Base-by-base conservation (phyloP, 1,140 invertebrate species). In the Dreissena rostriformis region DNA sequence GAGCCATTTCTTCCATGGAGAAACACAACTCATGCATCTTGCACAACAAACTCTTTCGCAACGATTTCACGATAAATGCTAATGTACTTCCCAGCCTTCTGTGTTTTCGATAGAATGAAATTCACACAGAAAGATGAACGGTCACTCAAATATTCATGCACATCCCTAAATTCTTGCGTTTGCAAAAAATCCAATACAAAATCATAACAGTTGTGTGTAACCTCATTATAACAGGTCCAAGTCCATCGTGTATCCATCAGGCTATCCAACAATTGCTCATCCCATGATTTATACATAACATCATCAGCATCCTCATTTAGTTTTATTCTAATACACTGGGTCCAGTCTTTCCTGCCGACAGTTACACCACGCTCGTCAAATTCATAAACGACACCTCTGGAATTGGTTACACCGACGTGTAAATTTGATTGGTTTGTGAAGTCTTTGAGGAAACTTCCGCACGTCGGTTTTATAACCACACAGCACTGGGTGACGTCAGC, bases 391-490 rank as follows among this genome's bases (percentile, higher is more conserved):
- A n/a, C 22, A 53, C 80, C 80, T n/a, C 22, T 52, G 22, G 71
- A 82, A 68, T 67, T 55, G 65, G 80, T 82, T 22, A 82, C 57
- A 11, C 80, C 80, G 55, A 82, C 75, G 73, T 82, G 80, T 17
- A 82, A 72, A 26, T 82, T 75, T 8, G 80, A 82, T 29, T 39
- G 24, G 73, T 75, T 53, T 5, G 55, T 68, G 49, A 82, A 75
- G 52, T 74, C 80, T 14, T 53, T 19, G 22, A 82, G 52, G 52
- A 82, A 82, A 57, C 66, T 71, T 22, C 80, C 80, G 55, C 67
- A 7, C 8, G 80, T 82, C 53, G 80, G 80, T 55, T 82, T 82
- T 19, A 82, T 82, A n/a, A 82, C 80, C 26, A 82, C 12, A 75
- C 80, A 26, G 28, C 80, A 74, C 19, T 39, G 51, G 10, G 53